Evolutionary conservation across 2,797 vertebrate genomes (phyloP), one percentile per base, ranked within the genome.

Genomic region (Pachyuromys duprasi): DNA sequence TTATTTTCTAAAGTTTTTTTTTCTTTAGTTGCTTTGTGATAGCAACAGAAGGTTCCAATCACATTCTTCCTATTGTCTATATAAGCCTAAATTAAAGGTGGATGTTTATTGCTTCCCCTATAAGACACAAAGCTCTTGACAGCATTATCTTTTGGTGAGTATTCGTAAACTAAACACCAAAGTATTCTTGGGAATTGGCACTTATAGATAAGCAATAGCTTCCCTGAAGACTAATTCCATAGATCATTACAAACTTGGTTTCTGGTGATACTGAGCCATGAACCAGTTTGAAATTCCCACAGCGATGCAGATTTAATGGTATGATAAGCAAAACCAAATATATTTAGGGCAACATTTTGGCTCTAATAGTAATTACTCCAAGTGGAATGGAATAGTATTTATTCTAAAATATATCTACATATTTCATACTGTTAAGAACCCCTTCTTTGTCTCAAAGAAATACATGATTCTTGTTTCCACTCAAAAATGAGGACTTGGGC

Each of bases 361-460:
- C 13, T 42, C 90, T 72, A 89, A 36, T 36, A 72, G 82, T 90
- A 83, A 89, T 84, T 91, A 9, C 15, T 57, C 70, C 62, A 3
- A 79, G 45, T 75, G 31, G 11, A 63, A 72, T 80, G 75, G 12
- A 89, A 53, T 92, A 86, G 20, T 95, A 84, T 28, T 93, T 65
- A 60, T 93, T 75, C 8, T 87, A 87, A 62, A 87, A 91, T 49
- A 42, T 84, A 2, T 13, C 49, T 62, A 82, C 4, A 20, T 49
- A 53, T 78, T 83, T 83, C 55, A 88, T 26, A 42, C 67, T 53
- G 86, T 60, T 80, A 80, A 84, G 18, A 92, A 22, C 24, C 4
- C 4, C 91, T 97, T 15, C 24, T 82, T n/a, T 90, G 91, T 70
- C n/a, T 72, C 14, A 57, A 93, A n/a, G 39, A 94, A 89, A 96